These are phyloP conservation scores for Elephas maximus DNA, from an alignment of 2,113 vertebrate genomes.

Conservation along the genomic window DNA sequence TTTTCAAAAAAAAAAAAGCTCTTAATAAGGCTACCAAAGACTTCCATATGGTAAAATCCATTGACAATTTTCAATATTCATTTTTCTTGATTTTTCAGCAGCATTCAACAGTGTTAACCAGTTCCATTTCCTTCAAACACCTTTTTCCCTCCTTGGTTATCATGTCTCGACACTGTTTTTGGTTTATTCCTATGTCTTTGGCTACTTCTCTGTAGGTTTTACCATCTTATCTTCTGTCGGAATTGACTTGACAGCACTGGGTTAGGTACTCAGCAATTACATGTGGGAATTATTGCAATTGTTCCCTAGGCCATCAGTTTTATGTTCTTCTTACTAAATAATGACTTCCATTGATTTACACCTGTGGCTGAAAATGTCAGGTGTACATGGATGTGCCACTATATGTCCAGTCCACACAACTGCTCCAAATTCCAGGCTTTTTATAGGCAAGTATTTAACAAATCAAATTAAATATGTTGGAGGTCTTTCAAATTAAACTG, in stretches of 20 bases:
- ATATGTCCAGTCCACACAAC: not conserved
- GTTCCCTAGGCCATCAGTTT: not conserved
- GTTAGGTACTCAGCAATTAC: not conserved
- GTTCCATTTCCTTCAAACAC: not conserved
- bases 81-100: not conserved
- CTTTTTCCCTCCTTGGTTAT: not conserved
- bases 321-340: not conserved
- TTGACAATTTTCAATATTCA: rapidly evolving
- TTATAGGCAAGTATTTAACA: not conserved
- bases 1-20: not conserved
- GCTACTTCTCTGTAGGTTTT: not conserved
- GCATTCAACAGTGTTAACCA: too few species aligned
- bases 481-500: not conserved
- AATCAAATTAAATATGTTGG: not conserved
- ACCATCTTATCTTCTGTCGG: not conserved
- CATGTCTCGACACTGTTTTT: not conserved
- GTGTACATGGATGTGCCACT: not conserved
- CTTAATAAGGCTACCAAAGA: not conserved
- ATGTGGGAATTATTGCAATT: not conserved
- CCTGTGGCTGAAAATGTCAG: not conserved
- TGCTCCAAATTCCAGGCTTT: not conserved
- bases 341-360: not conserved
- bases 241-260: too few species aligned
- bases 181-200: not conserved
- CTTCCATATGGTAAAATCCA: not conserved